Evolutionary conservation across 2,888 invertebrate species (phyloP).

Genomic region (Thymelicus lineola): DNA sequence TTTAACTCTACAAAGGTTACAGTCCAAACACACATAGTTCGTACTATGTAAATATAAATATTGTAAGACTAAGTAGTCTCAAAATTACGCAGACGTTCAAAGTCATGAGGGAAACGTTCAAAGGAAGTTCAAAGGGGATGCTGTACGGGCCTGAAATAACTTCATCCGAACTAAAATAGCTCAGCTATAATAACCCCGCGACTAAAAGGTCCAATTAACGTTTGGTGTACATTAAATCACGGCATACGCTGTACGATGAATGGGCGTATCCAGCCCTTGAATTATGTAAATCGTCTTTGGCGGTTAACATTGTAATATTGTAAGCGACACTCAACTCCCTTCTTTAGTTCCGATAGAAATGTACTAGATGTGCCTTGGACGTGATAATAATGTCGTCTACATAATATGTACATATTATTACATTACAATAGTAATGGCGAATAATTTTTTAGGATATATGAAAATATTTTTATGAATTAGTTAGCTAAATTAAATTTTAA

Average conservation of each 20-base stretch:
- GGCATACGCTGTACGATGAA: conserved; percentile 56
- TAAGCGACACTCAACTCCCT: conserved; percentile 77
- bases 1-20: too few relatives aligned
- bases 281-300: conserved; percentile 81
- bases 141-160: conserved; percentile 40
- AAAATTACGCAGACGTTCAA: conserved; percentile 8
- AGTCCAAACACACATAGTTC: neutral
- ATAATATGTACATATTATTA: too few relatives aligned
- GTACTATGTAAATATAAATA: neutral
- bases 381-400: neutral
- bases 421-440: too few relatives aligned
- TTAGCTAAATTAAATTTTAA: too few relatives aligned
- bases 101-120: neutral
- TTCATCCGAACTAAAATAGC: conserved; percentile 31
- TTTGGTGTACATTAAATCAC: conserved; percentile 62
- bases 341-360: conserved; percentile 43
- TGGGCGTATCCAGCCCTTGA: conserved; percentile 56
- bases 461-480: too few relatives aligned
- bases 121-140: conserved; percentile 17
- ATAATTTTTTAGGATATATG: too few relatives aligned
- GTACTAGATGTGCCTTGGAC: conserved; percentile 47
- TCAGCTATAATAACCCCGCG: conserved; percentile 16
- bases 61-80: conserved; percentile 2
- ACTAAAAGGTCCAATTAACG: conserved; percentile 63
- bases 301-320: conserved; percentile 84